Base-by-base conservation (phyloP, 2,888 invertebrate genomes). In the Bimastos eiseni region DNA sequence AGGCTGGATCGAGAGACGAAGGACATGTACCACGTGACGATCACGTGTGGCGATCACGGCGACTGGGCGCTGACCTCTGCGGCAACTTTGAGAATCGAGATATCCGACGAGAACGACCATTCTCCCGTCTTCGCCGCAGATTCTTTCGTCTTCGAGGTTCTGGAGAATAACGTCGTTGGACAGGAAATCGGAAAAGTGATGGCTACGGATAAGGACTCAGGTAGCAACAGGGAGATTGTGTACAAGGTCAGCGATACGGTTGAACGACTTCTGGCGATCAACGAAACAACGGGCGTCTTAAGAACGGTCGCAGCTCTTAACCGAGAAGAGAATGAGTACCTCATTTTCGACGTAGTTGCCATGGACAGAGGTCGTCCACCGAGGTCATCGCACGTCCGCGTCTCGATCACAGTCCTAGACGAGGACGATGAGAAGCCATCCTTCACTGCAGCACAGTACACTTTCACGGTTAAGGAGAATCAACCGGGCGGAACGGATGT, bases 401-500 rank as follows among this genome's bases (percentile, higher is more conserved):
- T 86, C 19, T 36, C 86, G 1, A 36, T 86, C 36, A 86, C 8
- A 5, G 37, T 86, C 34, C 86, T 90, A 24, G 91, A 91, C 88
- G 90, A 86, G 34, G 88, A 91, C 38, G 91, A 91, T 24, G 91
- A 91, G 84, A 88, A 49, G 17, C 91, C 91, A 15, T 37, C 55
- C 6, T 91, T 91, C 88, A n/a, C 33, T 21, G 6, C 70, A 38
- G 41, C 33, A 30, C 83, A 88, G 36, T 91, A 88, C 88, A 88
- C 38, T 19, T 91, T 91, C 41, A 34, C 41, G n/a, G 90, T 91
- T 33, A 34, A 30, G 55, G 91, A 91, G 55, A 91, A 91, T 55
- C 37, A 36, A 38, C 89, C 89, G n/a, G 36, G 36, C 21, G 88
- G 88, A n/a, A 38, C 90, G 33, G 34, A 38, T 0, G 91, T 91